These are phyloP conservation scores for Arrhopalites spinosus DNA, from an alignment of 2,888 invertebrate species.

Conservation along the genomic window DNA sequence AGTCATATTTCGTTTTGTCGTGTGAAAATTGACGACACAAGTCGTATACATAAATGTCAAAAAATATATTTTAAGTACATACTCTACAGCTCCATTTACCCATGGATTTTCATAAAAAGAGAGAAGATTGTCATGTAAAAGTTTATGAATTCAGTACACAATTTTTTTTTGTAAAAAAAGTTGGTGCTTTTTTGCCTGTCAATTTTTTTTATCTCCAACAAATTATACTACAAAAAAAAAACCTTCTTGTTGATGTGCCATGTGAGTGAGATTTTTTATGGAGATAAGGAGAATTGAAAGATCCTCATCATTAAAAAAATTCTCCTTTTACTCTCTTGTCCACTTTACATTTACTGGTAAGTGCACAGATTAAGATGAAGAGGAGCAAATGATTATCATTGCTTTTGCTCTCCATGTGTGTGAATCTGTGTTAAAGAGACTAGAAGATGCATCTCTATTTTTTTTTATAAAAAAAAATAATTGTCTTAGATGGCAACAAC, in stretches of 20 bases:
- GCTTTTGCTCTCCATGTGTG: too few relatives aligned
- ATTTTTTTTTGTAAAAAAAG: not conserved
- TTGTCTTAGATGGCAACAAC: too few relatives aligned
- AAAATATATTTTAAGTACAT: not conserved
- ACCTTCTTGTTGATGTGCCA: not conserved
- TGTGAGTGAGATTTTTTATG: not conserved
- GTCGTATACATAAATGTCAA: not conserved
- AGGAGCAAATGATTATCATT: not conserved
- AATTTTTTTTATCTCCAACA: not conserved
- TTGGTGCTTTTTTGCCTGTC: not conserved
- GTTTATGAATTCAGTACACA: conserved; percentile 3
- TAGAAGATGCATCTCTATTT: too few relatives aligned
- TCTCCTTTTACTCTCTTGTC: not conserved
- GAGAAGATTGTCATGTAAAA: not conserved
- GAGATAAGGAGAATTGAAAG: not conserved
- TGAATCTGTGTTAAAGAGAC: not conserved
- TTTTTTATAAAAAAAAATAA: too few relatives aligned
- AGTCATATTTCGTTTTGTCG: too few relatives aligned
- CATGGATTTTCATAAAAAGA: not conserved
- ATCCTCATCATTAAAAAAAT: not conserved
- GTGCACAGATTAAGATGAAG: not conserved
- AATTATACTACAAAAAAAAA: not conserved
- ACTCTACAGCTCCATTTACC: not conserved
- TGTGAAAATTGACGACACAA: too few relatives aligned
- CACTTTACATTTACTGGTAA: not conserved